Evolutionary conservation across 2,888 invertebrate genomes (phyloP).

Genomic region (Leucoma salicis): DNA sequence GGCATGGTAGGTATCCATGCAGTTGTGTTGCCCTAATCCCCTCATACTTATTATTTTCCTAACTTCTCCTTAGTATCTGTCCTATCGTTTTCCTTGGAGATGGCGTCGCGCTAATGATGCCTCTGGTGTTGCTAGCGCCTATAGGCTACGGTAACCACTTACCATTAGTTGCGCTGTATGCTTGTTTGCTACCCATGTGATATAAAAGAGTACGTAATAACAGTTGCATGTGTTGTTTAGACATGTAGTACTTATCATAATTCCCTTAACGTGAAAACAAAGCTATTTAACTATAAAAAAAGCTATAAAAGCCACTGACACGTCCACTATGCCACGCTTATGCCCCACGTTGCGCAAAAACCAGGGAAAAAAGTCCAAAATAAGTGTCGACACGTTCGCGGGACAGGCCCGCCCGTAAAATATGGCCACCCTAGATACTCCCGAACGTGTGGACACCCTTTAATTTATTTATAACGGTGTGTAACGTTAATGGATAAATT

Average conservation of each 20-base stretch:
- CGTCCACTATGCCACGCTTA: constrained; percentile 29
- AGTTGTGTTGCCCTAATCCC: too few relatives aligned
- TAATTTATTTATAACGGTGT: constrained; percentile 57
- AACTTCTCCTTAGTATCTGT: too few relatives aligned
- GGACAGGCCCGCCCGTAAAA: constrained; percentile 52
- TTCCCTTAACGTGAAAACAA: constrained; percentile 43
- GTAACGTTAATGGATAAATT: constrained; percentile 46
- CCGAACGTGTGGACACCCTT: constrained; percentile 40
- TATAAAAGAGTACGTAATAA: too few relatives aligned
- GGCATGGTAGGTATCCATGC: too few relatives aligned
- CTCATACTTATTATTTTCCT: too few relatives aligned
- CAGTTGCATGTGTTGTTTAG: too few relatives aligned
- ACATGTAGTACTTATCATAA: constrained; percentile 35
- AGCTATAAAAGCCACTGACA: constrained; percentile 48
- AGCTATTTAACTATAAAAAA: constrained; percentile 56
- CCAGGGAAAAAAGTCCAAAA: constrained; percentile 44
- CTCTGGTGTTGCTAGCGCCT: too few relatives aligned
- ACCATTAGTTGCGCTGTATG: too few relatives aligned
- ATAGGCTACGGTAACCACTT: too few relatives aligned
- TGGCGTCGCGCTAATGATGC: too few relatives aligned
- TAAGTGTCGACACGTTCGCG: constrained; percentile 55
- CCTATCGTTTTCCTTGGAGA: too few relatives aligned
- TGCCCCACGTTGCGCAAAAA: constrained; percentile 44
- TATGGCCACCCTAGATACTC: constrained; percentile 48
- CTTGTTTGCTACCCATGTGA: too few relatives aligned